phyloP scores from a whole-genome alignment of 2,888 invertebrate species.

The Sesamia inferens region DNA sequence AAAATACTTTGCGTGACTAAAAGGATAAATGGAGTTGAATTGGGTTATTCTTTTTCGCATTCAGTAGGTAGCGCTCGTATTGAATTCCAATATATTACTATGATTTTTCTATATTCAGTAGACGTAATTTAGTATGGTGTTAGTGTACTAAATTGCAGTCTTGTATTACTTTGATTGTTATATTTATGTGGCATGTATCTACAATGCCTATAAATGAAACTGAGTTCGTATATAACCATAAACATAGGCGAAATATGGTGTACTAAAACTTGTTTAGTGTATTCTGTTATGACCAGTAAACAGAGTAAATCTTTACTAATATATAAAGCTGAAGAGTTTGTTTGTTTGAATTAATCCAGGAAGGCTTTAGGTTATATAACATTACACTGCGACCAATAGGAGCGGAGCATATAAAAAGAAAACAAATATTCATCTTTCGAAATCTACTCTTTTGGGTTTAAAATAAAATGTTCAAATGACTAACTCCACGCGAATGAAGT shows the following conservation, averaged over 20 bases:
- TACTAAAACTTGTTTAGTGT: neutral
- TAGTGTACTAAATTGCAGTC: neutral
- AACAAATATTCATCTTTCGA: too few relatives aligned
- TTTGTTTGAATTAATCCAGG: too few relatives aligned
- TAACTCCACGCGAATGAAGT: too few relatives aligned
- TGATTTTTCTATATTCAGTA: slow-evolving; percentile 4
- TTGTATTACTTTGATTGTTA: neutral
- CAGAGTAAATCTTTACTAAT: neutral
- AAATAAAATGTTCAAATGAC: too few relatives aligned
- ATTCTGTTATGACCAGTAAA: neutral
- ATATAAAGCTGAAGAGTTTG: too few relatives aligned
- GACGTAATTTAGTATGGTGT: slow-evolving; percentile 13
- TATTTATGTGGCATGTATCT: neutral
- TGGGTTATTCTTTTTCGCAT: slow-evolving; percentile 30
- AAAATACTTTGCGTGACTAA: slow-evolving; percentile 51
- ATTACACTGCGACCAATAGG: too few relatives aligned
- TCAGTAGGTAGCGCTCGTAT: slow-evolving; percentile 25
- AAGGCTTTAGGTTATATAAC: too few relatives aligned
- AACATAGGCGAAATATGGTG: neutral
- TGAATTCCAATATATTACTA: slow-evolving; percentile 16
- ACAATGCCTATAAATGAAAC: neutral
- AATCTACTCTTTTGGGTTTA: too few relatives aligned
- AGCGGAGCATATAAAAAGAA: too few relatives aligned
- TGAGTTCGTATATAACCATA: neutral
- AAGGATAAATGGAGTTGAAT: slow-evolving; percentile 39